A percentile compares a stretch with the other conserved stretches of the same genome.
Evolutionary conservation across 1,140 invertebrate species (phyloP).

Genomic region (Aporrectodea caliginosa): DNA sequence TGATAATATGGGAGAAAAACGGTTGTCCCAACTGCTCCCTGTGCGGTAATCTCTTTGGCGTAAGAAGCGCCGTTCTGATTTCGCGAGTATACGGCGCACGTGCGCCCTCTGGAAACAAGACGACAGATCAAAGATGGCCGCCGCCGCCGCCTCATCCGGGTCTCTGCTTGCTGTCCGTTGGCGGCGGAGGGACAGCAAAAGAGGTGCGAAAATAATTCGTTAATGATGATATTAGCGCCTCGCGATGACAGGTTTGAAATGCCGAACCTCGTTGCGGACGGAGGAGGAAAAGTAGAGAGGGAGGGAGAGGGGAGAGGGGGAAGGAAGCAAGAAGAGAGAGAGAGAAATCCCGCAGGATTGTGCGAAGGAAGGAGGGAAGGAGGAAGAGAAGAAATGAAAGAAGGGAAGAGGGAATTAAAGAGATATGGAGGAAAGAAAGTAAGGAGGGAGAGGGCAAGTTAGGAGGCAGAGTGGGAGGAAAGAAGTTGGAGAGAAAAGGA

Average conservation of each 20-base stretch:
- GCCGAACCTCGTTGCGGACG: background rate
- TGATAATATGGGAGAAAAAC: too few species aligned
- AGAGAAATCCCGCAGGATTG: too few species aligned
- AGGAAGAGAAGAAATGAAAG: too few species aligned
- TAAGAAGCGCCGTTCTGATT: too few species aligned
- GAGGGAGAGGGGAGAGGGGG: background rate
- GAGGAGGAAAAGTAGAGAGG: background rate
- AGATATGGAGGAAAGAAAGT: background rate
- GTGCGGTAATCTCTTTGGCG: too few species aligned
- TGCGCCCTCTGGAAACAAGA: background rate
- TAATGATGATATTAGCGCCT: background rate
- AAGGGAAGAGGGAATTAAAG: too few species aligned
- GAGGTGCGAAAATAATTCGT: background rate
- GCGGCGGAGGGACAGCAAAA: too few species aligned
- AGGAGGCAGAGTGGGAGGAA: background rate
- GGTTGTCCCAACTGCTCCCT: too few species aligned
- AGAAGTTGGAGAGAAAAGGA: background rate
- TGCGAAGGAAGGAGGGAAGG: background rate
- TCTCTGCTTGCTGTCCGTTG: too few species aligned
- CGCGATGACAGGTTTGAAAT: background rate
- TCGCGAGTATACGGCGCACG: background rate
- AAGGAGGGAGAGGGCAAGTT: background rate
- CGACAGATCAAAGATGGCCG: background rate
- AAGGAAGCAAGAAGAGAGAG: background rate
- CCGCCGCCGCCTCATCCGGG: background rate